Base-by-base conservation (phyloP, 2,888 invertebrate genomes). In the Tortrix viridana region DNA sequence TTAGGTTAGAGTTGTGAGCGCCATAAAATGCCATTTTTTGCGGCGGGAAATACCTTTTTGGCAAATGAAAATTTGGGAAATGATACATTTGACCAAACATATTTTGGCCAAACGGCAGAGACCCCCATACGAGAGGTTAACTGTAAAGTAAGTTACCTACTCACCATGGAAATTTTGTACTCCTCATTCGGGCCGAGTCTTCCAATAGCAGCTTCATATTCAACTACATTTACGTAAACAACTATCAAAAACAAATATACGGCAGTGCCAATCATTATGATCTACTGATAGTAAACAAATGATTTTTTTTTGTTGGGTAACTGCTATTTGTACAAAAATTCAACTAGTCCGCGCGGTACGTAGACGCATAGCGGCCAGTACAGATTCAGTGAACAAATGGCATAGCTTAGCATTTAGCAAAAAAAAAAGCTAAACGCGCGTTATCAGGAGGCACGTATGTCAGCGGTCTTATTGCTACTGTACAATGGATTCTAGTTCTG, bases 121-220 rank as follows among this genome's bases (percentile, higher is more conserved):
- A n/a, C n/a, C n/a, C n/a, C n/a, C 32, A 32, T 32, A 32, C 22
- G 22, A 22, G 4, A 22, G 22, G 22, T 22, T 32, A 0, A 3
- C 32, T 32, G 12, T 32, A 12, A 2, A 32, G 9, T 1, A 12
- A 32, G 7, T 32, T 32, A 3, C 32, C 2, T 32, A 78, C 86
- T 82, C 69, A 87, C 88, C 87, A 86, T 85, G 20, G 86, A 86
- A 69, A 88, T 80, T 68, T 79, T 82, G 67, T 82, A 84, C 65
- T 65, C 73, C 16, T 48, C 41, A 9, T 38, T 12, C 0, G 20
- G 20, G 3, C 9, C 5, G 20, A 1, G 41, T 6, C 18, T 32
- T 14, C 18, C 18, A 22, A 18, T 5, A 26, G 19, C 16, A n/a
- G 41, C 52, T 43, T 23, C 43, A 41, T 41, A 47, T 12, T 47